Evolutionary conservation across 2,797 vertebrate genomes (phyloP), one percentile per base, ranked within the genome.

Genomic region (Decapterus maruadsi): DNA sequence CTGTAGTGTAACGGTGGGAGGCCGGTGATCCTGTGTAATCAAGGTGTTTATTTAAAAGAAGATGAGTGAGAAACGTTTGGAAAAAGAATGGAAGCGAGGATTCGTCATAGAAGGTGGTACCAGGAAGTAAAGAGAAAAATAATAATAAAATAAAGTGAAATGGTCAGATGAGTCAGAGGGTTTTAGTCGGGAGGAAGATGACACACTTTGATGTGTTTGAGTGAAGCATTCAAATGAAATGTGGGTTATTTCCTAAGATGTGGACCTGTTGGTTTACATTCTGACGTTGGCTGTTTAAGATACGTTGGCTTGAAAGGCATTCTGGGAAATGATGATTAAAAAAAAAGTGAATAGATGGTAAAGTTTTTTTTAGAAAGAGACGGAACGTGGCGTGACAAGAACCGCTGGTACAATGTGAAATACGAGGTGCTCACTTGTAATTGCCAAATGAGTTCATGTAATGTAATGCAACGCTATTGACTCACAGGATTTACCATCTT

Each of bases 31-130:
- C 13, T n/a, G 31, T 72, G 40, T 59, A 65, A 58, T 83, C 60
- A 29, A 12, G 72, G 56, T 68, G 72, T 77, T 68, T 68, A 69
- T 74, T 84, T 70, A 74, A 86, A 70, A 29, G 5, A 17, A n/a
- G 61, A 69, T 13, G 56, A 77, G 20, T 54, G 53, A 68, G 53
- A 19, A 20, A 20, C 29, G 42, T 29, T 74, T 38, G 48, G 11
- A 38, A 16, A 29, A 51, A 51, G 29, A 69, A 63, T 55, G 72
- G 45, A 77, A 40, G 80, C 4, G 6, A 57, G 17, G 75, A 7
- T 38, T 16, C 1, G 70, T 40, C 34, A n/a, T 20, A 9, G 10
- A 38, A 53, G 75, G 72, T 78, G 83, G 72, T 20, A 68, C 43
- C 40, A 19, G 81, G 62, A 73, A 86, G 77, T 82, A 38, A 69